These are phyloP conservation scores for Nasonia oneida DNA, from an alignment of 2,888 invertebrate genomes.

Conservation along the genomic window DNA sequence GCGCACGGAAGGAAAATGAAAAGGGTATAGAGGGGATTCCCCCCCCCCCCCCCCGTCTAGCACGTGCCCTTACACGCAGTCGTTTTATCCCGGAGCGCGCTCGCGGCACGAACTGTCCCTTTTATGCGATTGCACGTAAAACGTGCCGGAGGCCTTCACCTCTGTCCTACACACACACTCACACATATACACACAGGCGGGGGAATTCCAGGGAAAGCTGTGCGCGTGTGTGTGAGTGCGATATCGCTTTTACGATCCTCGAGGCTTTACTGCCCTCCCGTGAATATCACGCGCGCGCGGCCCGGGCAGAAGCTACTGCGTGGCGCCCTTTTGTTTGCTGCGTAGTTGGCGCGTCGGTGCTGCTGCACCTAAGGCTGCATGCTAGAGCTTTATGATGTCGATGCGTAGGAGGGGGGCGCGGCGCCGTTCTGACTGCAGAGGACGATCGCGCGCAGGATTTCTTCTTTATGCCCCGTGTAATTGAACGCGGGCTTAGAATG, in stretches of 20 bases:
- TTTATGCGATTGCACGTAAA: conserved; percentile 53
- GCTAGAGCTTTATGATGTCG: neutral
- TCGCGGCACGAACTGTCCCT: neutral
- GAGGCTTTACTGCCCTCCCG: conserved; percentile 64
- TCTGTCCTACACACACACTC: neutral
- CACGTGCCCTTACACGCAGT: neutral
- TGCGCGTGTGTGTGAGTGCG: conserved; percentile 38
- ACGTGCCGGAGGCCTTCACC: conserved; percentile 11
- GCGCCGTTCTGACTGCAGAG: neutral
- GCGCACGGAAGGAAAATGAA: neutral
- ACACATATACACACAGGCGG: neutral
- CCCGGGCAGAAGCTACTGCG: conserved; percentile 1
- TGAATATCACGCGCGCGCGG: conserved; percentile 55
- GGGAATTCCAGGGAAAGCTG: conserved; percentile 16
- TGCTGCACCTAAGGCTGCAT: neutral
- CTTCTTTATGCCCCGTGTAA: neutral
- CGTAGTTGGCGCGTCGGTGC: neutral
- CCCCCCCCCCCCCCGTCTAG: neutral
- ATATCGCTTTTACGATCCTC: conserved; percentile 66
- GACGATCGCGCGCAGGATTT: neutral
- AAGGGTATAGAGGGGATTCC: neutral
- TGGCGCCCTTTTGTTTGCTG: conserved; percentile 3
- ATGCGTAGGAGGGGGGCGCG: neutral
- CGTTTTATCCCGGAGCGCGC: conserved; percentile 6
- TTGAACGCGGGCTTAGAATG: neutral